Evolutionary conservation across 2,113 vertebrate genomes (phyloP).

Genomic region (Grammomys surdaster): DNA sequence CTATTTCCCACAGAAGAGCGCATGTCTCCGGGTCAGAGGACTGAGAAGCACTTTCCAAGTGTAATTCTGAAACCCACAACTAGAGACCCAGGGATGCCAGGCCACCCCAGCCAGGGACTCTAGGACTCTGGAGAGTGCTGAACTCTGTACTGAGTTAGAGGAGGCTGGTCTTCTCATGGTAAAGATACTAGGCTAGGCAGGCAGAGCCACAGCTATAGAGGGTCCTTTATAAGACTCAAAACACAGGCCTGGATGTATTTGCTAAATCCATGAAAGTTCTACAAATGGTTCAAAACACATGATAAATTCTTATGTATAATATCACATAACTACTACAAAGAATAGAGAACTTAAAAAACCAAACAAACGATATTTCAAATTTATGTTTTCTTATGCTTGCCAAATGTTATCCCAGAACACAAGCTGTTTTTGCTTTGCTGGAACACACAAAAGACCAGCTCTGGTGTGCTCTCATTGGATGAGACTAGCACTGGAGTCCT

Average conservation of each 20-base stretch:
- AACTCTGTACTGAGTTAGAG: accelerated
- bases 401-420: too few species aligned
- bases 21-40: not conserved
- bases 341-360: not conserved
- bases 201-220: not conserved
- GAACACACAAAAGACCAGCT: not conserved
- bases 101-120: accelerated
- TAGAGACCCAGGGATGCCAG: not conserved
- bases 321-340: not conserved
- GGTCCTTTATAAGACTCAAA: not conserved
- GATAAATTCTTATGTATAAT: too few species aligned
- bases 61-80: not conserved
- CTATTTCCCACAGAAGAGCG: accelerated
- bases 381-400: not conserved
- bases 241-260: not conserved
- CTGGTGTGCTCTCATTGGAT: not conserved
- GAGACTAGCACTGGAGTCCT: not conserved
- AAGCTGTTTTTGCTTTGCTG: not conserved
- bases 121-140: not conserved
- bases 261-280: not conserved
- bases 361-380: not conserved
- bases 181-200: too few species aligned
- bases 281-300: accelerated
- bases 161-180: not conserved
- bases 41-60: not conserved